A percentile compares a stretch with the other conserved stretches of the same genome.
Conservation (phyloP, 2,113 vertebrate species). For the Mirounga angustirostris region DNA sequence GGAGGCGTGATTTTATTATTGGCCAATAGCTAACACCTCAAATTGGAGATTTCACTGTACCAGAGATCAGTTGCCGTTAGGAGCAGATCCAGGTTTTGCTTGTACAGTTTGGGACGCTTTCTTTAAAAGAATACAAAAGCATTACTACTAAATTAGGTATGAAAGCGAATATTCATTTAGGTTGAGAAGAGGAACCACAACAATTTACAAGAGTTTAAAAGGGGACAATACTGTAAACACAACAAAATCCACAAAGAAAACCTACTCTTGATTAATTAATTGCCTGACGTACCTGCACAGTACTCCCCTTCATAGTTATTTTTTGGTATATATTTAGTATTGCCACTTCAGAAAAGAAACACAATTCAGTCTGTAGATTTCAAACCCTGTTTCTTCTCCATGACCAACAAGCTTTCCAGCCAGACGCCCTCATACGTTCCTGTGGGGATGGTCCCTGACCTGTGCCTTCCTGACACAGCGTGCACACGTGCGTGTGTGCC, state of each 20-base stretch:
- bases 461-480: background rate
- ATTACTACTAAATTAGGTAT: background rate
- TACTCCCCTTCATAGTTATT: background rate
- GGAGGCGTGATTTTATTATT: background rate
- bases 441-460: background rate
- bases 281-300: background rate
- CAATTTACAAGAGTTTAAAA: slow-evolving; percentile 44
- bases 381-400: background rate
- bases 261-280: background rate
- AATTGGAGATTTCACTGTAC: background rate
- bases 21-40: background rate
- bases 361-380: background rate
- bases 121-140: background rate
- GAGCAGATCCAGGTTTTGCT: background rate
- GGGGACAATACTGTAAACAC: background rate
- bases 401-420: background rate
- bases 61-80: background rate
- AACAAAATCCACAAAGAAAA: slow-evolving; percentile 27
- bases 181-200: background rate
- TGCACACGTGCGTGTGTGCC: fast-evolving
- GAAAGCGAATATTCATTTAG: background rate
- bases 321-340: background rate
- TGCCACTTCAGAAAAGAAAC: background rate
- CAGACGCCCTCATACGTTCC: background rate
- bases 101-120: background rate